Percentiles rank a stretch among this genome's conserved stretches.
phyloP scores from a whole-genome alignment of 2,888 invertebrate species.

The Myopa testacea region DNA sequence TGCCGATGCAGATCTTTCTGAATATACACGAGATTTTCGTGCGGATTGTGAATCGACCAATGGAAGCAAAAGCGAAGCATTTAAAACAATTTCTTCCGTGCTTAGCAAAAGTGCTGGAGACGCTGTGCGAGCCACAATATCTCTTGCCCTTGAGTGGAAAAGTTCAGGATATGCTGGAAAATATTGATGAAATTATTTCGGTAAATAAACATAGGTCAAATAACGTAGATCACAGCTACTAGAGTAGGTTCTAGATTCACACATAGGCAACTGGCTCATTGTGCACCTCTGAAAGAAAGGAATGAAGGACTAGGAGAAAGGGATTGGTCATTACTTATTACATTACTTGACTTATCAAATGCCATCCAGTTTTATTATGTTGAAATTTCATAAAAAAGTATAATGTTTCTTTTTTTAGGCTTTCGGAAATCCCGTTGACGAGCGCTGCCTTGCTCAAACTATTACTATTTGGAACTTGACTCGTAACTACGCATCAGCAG shows the following conservation, averaged over 20 bases:
- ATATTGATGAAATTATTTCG: constrained; percentile 60
- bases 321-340: background rate
- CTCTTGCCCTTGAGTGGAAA: constrained; percentile 61
- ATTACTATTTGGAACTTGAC: constrained; percentile 60
- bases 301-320: too few relatives aligned
- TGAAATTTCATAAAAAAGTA: constrained; percentile 19
- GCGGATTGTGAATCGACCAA: constrained; percentile 61
- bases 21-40: constrained; percentile 66
- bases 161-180: constrained; percentile 65
- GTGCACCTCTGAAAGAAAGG: too few relatives aligned
- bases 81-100: constrained; percentile 58
- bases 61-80: constrained; percentile 54
- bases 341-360: background rate
- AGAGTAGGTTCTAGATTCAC: too few relatives aligned
- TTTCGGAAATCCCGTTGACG: constrained; percentile 63
- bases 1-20: constrained; percentile 65
- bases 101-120: constrained; percentile 60
- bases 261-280: too few relatives aligned
- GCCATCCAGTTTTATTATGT: background rate
- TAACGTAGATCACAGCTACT: too few relatives aligned
- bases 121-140: constrained; percentile 59
- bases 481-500: constrained; percentile 50
- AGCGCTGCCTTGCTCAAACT: constrained; percentile 58
- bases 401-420: constrained; percentile 53
- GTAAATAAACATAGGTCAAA: constrained; percentile 46